Conservation (phyloP, 2,113 vertebrate genomes). For the Mastomys coucha region DNA sequence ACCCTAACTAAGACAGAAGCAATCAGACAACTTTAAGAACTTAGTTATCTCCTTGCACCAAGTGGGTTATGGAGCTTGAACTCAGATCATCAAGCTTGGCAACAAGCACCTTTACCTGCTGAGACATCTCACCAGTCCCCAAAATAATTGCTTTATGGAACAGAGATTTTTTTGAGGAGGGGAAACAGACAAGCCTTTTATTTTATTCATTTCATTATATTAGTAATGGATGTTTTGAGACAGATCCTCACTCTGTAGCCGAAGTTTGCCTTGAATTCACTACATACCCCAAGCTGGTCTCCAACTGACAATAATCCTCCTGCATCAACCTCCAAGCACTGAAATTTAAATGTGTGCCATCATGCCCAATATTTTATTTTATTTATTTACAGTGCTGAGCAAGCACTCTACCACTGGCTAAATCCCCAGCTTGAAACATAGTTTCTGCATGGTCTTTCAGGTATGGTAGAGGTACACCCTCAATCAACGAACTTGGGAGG, state of each 20-base stretch:
- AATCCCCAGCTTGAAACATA: neutral
- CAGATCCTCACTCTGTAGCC: neutral
- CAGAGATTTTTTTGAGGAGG: neutral
- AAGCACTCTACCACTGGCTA: neutral
- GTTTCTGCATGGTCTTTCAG: neutral
- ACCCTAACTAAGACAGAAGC: too few species aligned
- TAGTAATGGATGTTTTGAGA: neutral
- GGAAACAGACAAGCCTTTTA: neutral
- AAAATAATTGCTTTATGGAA: neutral
- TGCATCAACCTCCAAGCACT: neutral
- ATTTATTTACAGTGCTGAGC: neutral
- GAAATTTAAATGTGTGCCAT: neutral
- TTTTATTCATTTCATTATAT: neutral
- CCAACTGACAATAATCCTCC: neutral
- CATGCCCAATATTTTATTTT: neutral
- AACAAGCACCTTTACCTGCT: neutral
- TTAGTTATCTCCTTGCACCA: neutral
- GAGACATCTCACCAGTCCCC: neutral
- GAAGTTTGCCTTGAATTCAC: neutral
- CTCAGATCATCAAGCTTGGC: neutral
- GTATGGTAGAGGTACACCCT: neutral
- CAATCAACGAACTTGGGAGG: neutral
- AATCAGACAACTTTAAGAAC: neutral
- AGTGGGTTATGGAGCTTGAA: neutral
- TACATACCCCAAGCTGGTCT: neutral